Base-by-base conservation (phyloP, 2,113 vertebrate genomes). In the Lota lota region DNA sequence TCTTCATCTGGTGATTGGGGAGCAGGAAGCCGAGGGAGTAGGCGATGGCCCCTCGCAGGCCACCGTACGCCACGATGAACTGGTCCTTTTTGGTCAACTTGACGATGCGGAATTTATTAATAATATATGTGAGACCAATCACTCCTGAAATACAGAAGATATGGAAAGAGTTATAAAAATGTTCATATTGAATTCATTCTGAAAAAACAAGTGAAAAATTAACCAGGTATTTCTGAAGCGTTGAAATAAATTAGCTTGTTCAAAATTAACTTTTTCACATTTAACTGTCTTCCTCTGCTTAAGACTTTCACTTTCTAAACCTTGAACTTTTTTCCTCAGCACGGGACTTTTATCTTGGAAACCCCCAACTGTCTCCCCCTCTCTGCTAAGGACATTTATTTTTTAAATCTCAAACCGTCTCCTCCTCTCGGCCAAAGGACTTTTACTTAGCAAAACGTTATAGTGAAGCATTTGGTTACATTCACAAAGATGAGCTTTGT, bases 1-100 rank as follows among this genome's bases (percentile, higher is more conserved):
- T 75, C 80, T 95, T 95, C 91, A 93, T 94, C 24, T 93, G 73
- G 0, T 81, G 62, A 1, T 88, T 76, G 54, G 93, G 80, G 67
- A 99, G 91, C 40, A 99, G 92, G 85, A 93, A 98, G 0, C 94
- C 94, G 61, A 99, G 90, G 0, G 97, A 99, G 88, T 98, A 99
- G 75, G 97, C 96, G 0, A 99, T 97, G 69, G 97, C 97, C 1
- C 97, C 97, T 22, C 97, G 90, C 77, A 99, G 90, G 82, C 97
- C 97, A 22, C 97, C 96, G 0, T 98, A 99, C 67, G 97, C 96
- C 0, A 99, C 93, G 72, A 99, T 99, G 89, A 99, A 99, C 90
- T 99, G 97, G 79, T 99, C 97, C 88, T 99, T 99, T 0, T 94
- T 93, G 0, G 94, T 96, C 86, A 99, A 79, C 79, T 98, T 97